Percentiles rank a stretch among this genome's conserved stretches.
These are phyloP conservation scores for Dasyprocta punctata DNA, from an alignment of 2,113 vertebrate species.

Conservation along the genomic window DNA sequence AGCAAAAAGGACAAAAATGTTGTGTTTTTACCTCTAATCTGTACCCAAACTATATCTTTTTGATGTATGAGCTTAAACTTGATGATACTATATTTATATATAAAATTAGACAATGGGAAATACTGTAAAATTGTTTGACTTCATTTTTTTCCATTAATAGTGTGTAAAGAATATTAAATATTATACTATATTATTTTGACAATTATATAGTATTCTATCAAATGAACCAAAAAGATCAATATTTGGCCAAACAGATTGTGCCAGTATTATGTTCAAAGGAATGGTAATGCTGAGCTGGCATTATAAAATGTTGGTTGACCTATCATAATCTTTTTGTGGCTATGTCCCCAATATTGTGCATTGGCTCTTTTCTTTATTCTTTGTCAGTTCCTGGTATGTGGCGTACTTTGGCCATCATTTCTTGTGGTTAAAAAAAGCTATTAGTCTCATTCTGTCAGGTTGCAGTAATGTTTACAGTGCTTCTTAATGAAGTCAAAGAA, in stretches of 20 bases:
- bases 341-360: not conserved
- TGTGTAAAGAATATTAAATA: not conserved
- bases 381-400: not conserved
- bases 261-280: not conserved
- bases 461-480: not conserved
- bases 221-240: not conserved
- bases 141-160: not conserved
- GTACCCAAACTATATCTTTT: not conserved
- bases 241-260: not conserved
- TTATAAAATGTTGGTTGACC: not conserved
- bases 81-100: not conserved
- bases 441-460: not conserved
- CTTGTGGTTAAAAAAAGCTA: not conserved
- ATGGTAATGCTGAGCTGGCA: not conserved
- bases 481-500: not conserved
- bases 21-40: not conserved
- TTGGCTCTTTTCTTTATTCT: not conserved
- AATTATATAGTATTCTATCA: not conserved
- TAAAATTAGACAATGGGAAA: slow-evolving; percentile 28
- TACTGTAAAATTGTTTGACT: not conserved
- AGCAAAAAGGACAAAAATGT: slow-evolving; percentile 23
- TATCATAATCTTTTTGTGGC: not conserved
- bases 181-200: not conserved
- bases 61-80: not conserved
- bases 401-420: not conserved